Percentiles rank a stretch among this genome's conserved stretches.
These are phyloP conservation scores for Hippasteria phrygiana DNA, from an alignment of 53 echinoderm and acorn worm genomes.

Conservation along the genomic window DNA sequence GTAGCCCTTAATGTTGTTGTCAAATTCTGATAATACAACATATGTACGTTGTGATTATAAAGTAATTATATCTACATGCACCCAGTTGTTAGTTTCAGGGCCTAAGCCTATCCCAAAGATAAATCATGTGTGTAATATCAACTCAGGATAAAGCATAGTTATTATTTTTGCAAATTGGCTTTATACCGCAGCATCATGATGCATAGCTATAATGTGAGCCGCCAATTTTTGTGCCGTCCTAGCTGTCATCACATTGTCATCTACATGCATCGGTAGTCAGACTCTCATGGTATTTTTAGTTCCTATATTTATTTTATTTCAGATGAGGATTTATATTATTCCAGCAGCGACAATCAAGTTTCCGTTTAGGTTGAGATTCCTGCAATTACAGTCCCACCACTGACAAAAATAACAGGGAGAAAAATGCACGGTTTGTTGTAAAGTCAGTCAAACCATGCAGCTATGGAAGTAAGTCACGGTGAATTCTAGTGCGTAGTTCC, in stretches of 20 bases:
- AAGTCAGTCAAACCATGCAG: no score
- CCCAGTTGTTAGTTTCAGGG: not conserved
- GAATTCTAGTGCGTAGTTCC: no score
- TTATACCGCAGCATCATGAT: no score
- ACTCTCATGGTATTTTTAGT: not conserved
- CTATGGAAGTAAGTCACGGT: no score
- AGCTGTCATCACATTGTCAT: not conserved
- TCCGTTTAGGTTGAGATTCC: not conserved
- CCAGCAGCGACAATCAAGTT: no score
- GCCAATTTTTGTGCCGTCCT: not conserved
- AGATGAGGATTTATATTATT: not conserved
- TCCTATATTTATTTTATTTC: slow-evolving; percentile 10
- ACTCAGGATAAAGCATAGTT: no score
- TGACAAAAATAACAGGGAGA: no score
- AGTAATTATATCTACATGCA: not conserved
- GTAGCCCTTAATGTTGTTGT: not conserved
- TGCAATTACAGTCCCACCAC: no score
- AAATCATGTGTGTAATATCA: not conserved
- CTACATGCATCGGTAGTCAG: not conserved
- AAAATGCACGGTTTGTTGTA: no score
- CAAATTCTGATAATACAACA: not conserved
- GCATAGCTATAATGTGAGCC: not conserved
- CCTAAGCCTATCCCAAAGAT: not conserved
- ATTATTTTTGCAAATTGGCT: not conserved
- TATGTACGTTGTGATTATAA: not conserved